phyloP scores from a whole-genome alignment of 1,140 invertebrate species.

The Rhysida immarginata region DNA sequence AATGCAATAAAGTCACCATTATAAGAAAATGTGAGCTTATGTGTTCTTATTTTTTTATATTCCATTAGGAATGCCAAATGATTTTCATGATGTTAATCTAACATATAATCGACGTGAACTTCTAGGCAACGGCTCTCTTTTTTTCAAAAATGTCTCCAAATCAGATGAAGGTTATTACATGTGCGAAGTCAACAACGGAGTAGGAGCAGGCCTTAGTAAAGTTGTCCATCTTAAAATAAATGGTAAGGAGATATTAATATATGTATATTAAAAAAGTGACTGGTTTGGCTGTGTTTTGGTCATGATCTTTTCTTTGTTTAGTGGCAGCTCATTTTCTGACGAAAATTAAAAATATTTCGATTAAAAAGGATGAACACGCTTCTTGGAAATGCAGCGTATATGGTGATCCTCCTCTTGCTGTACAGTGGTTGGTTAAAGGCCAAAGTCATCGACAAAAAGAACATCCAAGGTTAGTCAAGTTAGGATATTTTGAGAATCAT shows the following conservation, averaged over 20 bases:
- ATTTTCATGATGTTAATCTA: no score
- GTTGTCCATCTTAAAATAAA: conserved; percentile 32
- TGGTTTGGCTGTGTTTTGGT: background rate
- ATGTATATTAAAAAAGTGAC: background rate
- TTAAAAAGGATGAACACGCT: conserved; percentile 15
- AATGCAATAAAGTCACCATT: no score
- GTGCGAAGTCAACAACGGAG: conserved; percentile 35
- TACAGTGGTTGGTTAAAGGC: conserved; percentile 15
- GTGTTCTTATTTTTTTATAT: no score
- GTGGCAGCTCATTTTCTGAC: conserved; percentile 1
- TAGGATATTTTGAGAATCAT: background rate
- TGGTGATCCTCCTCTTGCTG: conserved; percentile 19
- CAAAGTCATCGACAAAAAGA: background rate
- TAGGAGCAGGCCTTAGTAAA: conserved; percentile 33
- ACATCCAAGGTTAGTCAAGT: background rate
- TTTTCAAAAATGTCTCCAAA: conserved; percentile 23
- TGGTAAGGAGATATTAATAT: conserved; percentile 22
- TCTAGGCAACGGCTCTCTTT: conserved; percentile 26
- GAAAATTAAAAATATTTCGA: conserved; percentile 15
- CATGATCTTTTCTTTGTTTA: background rate
- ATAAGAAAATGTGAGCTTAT: no score
- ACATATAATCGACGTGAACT: no score
- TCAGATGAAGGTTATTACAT: conserved; percentile 34
- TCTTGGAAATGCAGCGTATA: conserved; percentile 16
- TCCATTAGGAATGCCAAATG: no score